phyloP scores from a whole-genome alignment of 1,140 invertebrate genomes.

The Pantala flavescens region DNA sequence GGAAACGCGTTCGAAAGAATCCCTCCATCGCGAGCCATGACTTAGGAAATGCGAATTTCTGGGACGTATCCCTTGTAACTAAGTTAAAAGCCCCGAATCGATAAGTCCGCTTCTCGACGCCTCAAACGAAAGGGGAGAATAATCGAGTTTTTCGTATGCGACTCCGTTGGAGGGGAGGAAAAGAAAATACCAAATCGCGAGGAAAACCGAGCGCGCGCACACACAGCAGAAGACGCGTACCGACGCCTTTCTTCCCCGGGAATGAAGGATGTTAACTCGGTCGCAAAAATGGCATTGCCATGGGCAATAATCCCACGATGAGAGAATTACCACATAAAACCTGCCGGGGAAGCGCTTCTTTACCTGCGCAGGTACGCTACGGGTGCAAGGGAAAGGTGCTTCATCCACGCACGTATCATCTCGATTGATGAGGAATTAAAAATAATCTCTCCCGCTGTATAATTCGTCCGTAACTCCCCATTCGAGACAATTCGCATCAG shows the following conservation, averaged over 20 bases:
- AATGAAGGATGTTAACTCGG: not conserved
- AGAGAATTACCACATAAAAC: too few relatives aligned
- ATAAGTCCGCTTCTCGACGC: not conserved
- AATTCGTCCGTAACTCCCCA: too few relatives aligned
- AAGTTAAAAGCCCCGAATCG: not conserved
- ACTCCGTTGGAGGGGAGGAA: not conserved
- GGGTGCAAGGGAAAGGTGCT: too few relatives aligned
- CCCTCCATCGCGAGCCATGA: not conserved
- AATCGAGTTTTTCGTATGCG: not conserved
- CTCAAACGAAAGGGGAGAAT: conserved; percentile 2
- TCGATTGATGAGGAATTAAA: too few relatives aligned
- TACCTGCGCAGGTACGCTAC: too few relatives aligned
- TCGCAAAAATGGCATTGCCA: not conserved
- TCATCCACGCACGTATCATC: too few relatives aligned
- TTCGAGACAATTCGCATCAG: too few relatives aligned
- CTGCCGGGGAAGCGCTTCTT: too few relatives aligned
- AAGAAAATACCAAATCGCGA: not conserved
- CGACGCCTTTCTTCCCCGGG: not conserved
- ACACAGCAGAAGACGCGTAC: not conserved
- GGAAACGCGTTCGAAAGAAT: too few relatives aligned
- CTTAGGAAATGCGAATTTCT: conserved; percentile 1
- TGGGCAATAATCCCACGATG: too few relatives aligned
- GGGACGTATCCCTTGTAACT: not conserved
- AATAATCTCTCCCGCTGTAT: too few relatives aligned
- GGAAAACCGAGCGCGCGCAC: not conserved